These are phyloP conservation scores for Oncorhynchus mykiss DNA, from an alignment of 2,113 vertebrate species.

Conservation along the genomic window DNA sequence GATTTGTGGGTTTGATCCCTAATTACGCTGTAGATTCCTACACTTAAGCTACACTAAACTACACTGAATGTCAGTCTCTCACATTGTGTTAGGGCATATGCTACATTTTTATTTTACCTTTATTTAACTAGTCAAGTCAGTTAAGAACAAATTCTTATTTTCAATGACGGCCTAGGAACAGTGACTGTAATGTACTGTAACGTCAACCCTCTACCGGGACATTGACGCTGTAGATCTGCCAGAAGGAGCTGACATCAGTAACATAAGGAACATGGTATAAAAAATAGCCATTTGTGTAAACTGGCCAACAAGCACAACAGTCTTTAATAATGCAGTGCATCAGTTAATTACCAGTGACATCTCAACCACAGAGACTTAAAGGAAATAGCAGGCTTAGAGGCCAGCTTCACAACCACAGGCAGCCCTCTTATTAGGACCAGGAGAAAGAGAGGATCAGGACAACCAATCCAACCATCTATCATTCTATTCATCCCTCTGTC, in stretches of 20 bases:
- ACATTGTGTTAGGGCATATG: neutral
- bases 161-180: no score
- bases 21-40: neutral
- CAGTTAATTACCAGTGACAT: slow-evolving; percentile 43
- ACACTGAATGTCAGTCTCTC: neutral
- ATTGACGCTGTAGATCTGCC: slow-evolving; percentile 5
- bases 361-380: slow-evolving; percentile 64
- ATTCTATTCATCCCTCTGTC: slow-evolving; percentile 7
- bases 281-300: slow-evolving; percentile 29
- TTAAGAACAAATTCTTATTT: no score
- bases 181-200: neutral
- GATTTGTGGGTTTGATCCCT: slow-evolving; percentile 1
- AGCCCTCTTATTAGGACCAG: slow-evolving; percentile 80
- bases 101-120: neutral
- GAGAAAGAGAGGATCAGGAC: slow-evolving; percentile 76
- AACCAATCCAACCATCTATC: slow-evolving; percentile 56
- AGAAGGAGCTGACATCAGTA: neutral
- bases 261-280: neutral
- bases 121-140: no score
- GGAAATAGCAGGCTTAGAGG: slow-evolving; percentile 56
- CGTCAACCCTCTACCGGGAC: neutral
- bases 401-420: slow-evolving; percentile 69
- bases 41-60: neutral
- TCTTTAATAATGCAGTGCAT: slow-evolving; percentile 28
- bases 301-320: slow-evolving; percentile 28